Base-by-base conservation (phyloP, 2,888 invertebrate genomes). In the Parascotia fuliginaria region DNA sequence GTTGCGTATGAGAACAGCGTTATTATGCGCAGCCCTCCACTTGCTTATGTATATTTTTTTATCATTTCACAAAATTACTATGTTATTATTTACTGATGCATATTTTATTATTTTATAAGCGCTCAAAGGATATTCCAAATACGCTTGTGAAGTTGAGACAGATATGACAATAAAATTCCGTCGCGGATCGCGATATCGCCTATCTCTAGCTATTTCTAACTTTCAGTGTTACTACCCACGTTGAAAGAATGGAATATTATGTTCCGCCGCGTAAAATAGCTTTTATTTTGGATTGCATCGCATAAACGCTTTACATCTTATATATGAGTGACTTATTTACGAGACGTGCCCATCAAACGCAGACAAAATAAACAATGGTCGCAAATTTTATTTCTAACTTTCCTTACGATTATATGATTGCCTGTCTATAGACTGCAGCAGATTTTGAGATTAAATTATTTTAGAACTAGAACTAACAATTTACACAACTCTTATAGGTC, bases 131-230 rank as follows among this genome's bases (percentile, higher is more conserved):
- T 56, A 50, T 64, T 42, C 47, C 36, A 54, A 71, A 70, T 64
- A 57, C 53, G 50, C 40, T 31, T 55, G 59, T 39, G 47, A 65
- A 64, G 56, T 49, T 54, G 27, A 44, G 54, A 50, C 32, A 47
- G 42, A 57, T 48, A 65, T 63, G 68, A 65, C 71, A 72, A 73
- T 68, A 68, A 73, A 69, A 59, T 62, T 46, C 34, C 44, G 60
- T 55, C 55, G 51, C 61, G 61, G 64, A 64, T 62, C 47, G 55
- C 53, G 68, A 71, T 75, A 71, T 72, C 52, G 59, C 59, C 47
- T 55, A 67, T 70, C 64, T 70, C 47, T 60, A 56, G 65, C 54
- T 52, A 62, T 49, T 54, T 48, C 40, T n/a, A 60, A 63, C 58
- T 66, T 51, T 49, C 70, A 72, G 60, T 65, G 69, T 65, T 57